Evolutionary conservation across 2,797 vertebrate species (phyloP).

Genomic region (Benthosema pterotum): DNA sequence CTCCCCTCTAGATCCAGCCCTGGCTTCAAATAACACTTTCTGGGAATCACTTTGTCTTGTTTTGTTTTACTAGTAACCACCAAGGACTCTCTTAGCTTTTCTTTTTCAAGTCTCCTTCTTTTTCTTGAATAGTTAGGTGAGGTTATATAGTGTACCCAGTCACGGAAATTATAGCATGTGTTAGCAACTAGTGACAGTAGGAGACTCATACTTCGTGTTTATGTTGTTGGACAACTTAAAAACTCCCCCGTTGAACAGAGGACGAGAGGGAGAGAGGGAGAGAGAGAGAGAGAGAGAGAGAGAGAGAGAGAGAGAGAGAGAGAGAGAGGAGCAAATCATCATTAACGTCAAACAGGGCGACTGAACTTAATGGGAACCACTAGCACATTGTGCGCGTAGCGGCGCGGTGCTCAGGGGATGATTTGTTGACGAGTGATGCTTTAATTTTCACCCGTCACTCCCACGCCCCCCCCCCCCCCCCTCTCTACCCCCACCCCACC

Average conservation of each 20-base stretch:
- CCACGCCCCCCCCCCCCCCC: constrained; percentile 21
- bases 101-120: too few relatives aligned
- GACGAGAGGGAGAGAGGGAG: constrained; percentile 35
- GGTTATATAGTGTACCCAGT: constrained; percentile 65
- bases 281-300: constrained; percentile 42
- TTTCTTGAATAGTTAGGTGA: constrained; percentile 56
- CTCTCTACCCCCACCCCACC: constrained; percentile 9
- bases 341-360: constrained; percentile 69
- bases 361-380: constrained; percentile 57
- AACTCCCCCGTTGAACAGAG: constrained; percentile 55
- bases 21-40: constrained; percentile 68
- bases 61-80: constrained; percentile 61
- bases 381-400: constrained; percentile 56
- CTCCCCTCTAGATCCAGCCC: too few relatives aligned
- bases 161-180: constrained; percentile 75
- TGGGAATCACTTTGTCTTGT: constrained; percentile 63
- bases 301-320: constrained; percentile 10
- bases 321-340: constrained; percentile 65
- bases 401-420: constrained; percentile 42
- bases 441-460: constrained; percentile 70
- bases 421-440: constrained; percentile 71
- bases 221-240: constrained; percentile 65
- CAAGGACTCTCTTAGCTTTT: constrained; percentile 49
- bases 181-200: constrained; percentile 69
- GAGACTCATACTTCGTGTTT: constrained; percentile 60